A percentile compares a stretch with the other conserved stretches of the same genome.
These are phyloP conservation scores for Lycocorax pyrrhopterus DNA, from an alignment of 2,113 vertebrate species.

Conservation along the genomic window DNA sequence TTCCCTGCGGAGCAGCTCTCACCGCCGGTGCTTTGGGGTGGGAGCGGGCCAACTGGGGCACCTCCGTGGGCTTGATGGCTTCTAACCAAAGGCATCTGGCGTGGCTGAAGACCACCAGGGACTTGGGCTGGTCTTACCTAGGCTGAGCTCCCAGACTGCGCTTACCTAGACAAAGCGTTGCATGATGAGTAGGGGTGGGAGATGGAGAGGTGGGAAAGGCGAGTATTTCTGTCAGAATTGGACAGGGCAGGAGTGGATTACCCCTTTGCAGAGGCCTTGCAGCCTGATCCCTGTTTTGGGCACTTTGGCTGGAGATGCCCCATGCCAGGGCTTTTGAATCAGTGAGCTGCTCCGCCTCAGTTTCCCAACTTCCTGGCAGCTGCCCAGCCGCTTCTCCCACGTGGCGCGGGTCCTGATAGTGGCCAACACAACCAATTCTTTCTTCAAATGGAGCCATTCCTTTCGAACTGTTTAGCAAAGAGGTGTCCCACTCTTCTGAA, in stretches of 20 bases:
- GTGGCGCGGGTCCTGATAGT: background rate
- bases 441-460: background rate
- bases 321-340: background rate
- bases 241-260: background rate
- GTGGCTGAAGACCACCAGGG: background rate
- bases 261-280: background rate
- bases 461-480: background rate
- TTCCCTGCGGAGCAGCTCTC: background rate
- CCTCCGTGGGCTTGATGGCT: fast-evolving
- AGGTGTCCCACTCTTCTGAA: too few relatives aligned
- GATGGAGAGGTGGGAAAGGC: background rate
- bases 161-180: background rate
- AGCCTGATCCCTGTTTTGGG: background rate
- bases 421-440: background rate
- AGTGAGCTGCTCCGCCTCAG: background rate
- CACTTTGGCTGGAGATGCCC: background rate
- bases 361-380: background rate
- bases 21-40: fast-evolving
- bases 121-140: background rate
- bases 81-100: background rate
- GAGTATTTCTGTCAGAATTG: background rate
- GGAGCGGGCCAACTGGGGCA: fast-evolving
- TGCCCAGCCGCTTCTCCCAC: fast-evolving
- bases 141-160: fast-evolving
- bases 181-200: fast-evolving